phyloP scores from a whole-genome alignment of 23 tunicate species.

The Halocynthia roretzi region DNA sequence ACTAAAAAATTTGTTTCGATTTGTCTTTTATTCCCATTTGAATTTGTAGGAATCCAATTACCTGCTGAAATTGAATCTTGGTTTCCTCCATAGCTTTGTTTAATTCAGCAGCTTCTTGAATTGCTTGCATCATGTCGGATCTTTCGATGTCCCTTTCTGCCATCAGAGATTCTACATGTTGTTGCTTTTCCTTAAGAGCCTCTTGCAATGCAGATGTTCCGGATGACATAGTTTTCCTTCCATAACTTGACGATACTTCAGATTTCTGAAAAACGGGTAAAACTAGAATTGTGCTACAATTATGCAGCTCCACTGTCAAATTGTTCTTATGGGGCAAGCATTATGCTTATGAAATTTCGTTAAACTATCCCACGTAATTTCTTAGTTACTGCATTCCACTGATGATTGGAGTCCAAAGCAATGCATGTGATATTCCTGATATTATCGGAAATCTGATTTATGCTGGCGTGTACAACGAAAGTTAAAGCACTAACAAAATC shows the following conservation, averaged over 20 bases:
- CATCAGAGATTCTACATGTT: constrained; percentile 86
- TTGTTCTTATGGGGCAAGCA: no score
- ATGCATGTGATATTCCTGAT: no score
- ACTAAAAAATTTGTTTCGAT: no score
- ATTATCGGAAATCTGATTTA: no score
- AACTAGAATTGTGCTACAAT: neutral
- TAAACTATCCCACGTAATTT: no score
- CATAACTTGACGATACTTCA: constrained; percentile 84
- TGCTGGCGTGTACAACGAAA: no score
- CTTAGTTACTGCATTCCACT: no score
- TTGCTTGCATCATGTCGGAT: constrained; percentile 72
- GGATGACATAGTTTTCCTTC: constrained; percentile 55
- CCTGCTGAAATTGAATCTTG: constrained; percentile 15
- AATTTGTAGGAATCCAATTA: neutral
- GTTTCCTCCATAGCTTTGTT: constrained; percentile 25
- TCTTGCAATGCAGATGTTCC: constrained; percentile 76
- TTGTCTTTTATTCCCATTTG: no score
- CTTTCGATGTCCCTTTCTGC: constrained; percentile 90
- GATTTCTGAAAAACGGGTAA: constrained; percentile 7
- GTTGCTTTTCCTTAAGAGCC: constrained; percentile 85
- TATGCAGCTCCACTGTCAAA: no score
- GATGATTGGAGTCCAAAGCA: no score
- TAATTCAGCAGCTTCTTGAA: constrained; percentile 31
- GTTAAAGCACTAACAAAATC: no score
- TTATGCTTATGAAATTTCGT: no score